Evolutionary conservation across 2,888 invertebrate genomes (phyloP).

Genomic region (Portevinia maculata): DNA sequence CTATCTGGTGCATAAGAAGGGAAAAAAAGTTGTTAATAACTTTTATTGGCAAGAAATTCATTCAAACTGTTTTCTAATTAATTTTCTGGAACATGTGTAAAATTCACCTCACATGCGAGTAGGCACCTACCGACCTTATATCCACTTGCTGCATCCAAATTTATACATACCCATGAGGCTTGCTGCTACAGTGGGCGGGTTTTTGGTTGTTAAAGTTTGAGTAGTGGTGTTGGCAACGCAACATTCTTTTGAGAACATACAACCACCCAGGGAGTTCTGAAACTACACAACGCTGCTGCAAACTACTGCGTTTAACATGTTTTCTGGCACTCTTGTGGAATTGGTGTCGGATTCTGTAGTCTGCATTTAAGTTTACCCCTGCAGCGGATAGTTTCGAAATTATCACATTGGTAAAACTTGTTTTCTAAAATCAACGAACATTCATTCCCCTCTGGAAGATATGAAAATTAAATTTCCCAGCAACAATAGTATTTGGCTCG

Average conservation of each 20-base stretch:
- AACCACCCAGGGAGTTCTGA: no score
- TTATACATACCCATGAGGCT: background rate
- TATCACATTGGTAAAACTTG: slow-evolving; percentile 59
- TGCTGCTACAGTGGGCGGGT: slow-evolving; percentile 9
- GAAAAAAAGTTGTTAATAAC: slow-evolving; percentile 62
- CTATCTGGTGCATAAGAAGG: slow-evolving; percentile 3
- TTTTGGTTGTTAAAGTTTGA: slow-evolving; percentile 45
- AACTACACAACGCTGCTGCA: slow-evolving; percentile 1
- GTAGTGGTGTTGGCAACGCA: slow-evolving; percentile 1
- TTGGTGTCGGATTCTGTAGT: slow-evolving; percentile 50
- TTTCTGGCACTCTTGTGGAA: slow-evolving; percentile 53
- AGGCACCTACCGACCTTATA: no score
- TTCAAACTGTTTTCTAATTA: slow-evolving; percentile 71
- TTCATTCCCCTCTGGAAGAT: slow-evolving; percentile 15
- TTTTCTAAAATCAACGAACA: slow-evolving; percentile 27
- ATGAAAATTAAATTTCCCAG: slow-evolving; percentile 66
- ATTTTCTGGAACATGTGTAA: slow-evolving; percentile 67
- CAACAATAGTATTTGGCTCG: slow-evolving; percentile 43
- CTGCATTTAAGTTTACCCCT: slow-evolving; percentile 38
- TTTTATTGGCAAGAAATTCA: slow-evolving; percentile 68
- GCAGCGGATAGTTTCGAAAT: slow-evolving; percentile 50
- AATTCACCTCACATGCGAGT: slow-evolving; percentile 30
- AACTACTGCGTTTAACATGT: slow-evolving; percentile 59
- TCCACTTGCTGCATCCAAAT: background rate
- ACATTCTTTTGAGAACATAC: slow-evolving; percentile 45